Base-by-base conservation (phyloP, 2,113 vertebrate genomes). In the Pelobates fuscus region DNA sequence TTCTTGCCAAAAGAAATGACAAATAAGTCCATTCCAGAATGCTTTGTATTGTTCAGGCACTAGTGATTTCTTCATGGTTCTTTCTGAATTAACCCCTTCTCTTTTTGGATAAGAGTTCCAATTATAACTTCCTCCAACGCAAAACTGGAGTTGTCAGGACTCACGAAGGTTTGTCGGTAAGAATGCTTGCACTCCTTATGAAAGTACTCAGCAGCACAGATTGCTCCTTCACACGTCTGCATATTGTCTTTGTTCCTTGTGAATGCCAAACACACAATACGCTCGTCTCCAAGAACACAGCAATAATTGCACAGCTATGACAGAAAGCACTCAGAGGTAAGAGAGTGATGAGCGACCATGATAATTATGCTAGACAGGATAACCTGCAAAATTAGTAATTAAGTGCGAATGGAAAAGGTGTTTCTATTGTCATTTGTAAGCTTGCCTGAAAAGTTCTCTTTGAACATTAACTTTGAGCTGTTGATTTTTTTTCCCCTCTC, bases 371-470 rank as follows among this genome's bases (percentile, higher is more conserved):
- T 27, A 68, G 64, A 76, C 73, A 76, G 65, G 43, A 68, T 54
- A 76, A 76, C 73, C 65, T 76, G 57, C 73, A 76, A 67, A 76
- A 76, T 76, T 76, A 76, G 73, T 76, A 76, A 76, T 76, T 76
- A 68, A 60, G 58, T 44, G 26, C 67, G 73, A 76, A 76, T 76
- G 20, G 52, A 63, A 57, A 76, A 76, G 73, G 73, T 76, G 73
- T 68, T 76, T 41, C 73, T 20, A 23, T 37, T 61, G 65, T 61
- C 41, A 68, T 67, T 61, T 68, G 41, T 52, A 23, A 61, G 73
- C 59, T 68, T 29, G 25, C 37, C 15, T 15, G 26, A 60, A 68
- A 68, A 68, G 25, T 68, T 68, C 41, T 67, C 1, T 24, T 41
- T 10, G 14, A 67, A 67, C 63, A 46, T 67, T 75, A 60, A 75